Base-by-base conservation (phyloP, 35 echinoderm and acorn worm genomes). In the Lytechinus variegatus region DNA sequence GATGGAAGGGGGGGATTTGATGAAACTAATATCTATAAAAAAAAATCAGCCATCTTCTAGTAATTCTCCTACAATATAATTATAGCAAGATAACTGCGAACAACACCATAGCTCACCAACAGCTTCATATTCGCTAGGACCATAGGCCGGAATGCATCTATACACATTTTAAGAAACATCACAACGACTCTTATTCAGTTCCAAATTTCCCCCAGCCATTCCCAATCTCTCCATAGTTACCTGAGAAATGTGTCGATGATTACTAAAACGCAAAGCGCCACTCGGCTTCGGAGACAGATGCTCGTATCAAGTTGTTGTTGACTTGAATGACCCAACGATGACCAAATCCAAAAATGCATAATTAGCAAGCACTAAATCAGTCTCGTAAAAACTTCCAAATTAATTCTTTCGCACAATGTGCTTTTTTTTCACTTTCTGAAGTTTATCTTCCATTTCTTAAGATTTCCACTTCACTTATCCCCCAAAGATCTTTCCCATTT, bases 281-380 rank as follows among this genome's bases (percentile, higher is more conserved):
- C 88, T 90, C 88, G 52, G 88, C 88, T 90, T 44, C 28, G 88
- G 88, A 90, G 88, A 90, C 52, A 52, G 29, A 90, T 90, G 88
- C 52, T 52, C 88, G 66, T 54, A 90, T 90, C 88, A 90, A 90
- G 88, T 90, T 90, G 88, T 44, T 10, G 88, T 14, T 33, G 88
- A 90, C 88, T 90, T 90, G 88, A 90, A 44, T 90, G 88, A 90
- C 88, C 88, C 16, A 90, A 52, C 88, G 88, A 12, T 90, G 88
- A 90, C 28, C 88, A 54, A 79, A 79, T 79, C 66, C 66, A 79
- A 79, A 79, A 79, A 79, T 7, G 66, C 66, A 79, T 24, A 79
- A 79, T 79, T 24, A 79, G 6, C 66, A 79, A 79, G 66, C 66
- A 79, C 66, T 79, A 79, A 44, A 79, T 16, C n/a, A n/a, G n/a